Evolutionary conservation across 1,140 invertebrate species (phyloP), one percentile per base, ranked within the genome.

Genomic region (Melanaphis sacchari): DNA sequence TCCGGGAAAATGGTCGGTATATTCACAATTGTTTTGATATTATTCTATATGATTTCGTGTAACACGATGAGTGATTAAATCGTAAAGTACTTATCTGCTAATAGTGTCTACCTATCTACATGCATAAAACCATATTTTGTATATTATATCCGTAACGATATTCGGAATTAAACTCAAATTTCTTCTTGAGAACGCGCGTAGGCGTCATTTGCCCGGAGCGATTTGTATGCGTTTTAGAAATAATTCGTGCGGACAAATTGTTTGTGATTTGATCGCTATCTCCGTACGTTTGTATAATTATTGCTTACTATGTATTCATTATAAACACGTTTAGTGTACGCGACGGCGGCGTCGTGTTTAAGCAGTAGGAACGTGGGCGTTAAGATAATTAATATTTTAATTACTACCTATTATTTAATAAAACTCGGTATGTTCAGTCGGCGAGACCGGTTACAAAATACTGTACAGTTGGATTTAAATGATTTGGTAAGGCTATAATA

Each of bases 281-380:
- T 52, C 22, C 46, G 43, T 4, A 22, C 43, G 4, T 46, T 88
- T 49, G 85, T 46, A 43, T 36, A 41, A 88, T 46, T 43, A 43
- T 88, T 88, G 40, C 41, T n/a, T n/a, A 49, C 22, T 36, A 31
- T 43, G 43, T 22, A 22, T 88, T 88, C n/a, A 36, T 38, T 24
- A 89, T 52, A 52, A 89, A 89, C 87, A 52, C 46, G 46, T 52
- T 87, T n/a, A 66, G 31, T 41, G 82, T 41, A 1, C 18, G 85
- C n/a, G 11, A 31, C 85, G 41, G 43, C 36, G 43, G 43, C 36
- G 43, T 46, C 43, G n/a, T 36, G 87, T 89, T 38, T 89, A 6
- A 89, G 46, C 87, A 31, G 46, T 36, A 89, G 46, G 87, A 52
- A 52, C 46, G 87, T 52, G 31, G 82, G 85, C 46, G 87, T 52